Evolutionary conservation across 1,140 invertebrate species (phyloP), one percentile per base, ranked within the genome.

Genomic region (Drosophila sp.): DNA sequence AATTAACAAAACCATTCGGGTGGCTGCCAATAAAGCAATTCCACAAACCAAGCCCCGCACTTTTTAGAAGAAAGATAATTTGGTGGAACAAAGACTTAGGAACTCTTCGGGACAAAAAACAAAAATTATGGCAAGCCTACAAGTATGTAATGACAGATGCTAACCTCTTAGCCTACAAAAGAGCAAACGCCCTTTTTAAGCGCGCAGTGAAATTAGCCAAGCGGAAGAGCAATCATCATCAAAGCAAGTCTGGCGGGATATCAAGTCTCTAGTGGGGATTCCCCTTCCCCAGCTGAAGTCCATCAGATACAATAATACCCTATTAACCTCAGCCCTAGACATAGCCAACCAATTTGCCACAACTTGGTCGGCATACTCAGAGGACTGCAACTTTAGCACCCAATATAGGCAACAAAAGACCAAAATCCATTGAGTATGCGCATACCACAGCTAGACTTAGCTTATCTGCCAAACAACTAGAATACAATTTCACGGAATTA

Each of bases 201-300:
- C 16, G 13, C 14, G 16, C 16, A 21, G 43, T 46, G 29, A 45
- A 62, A 62, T 7, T 36, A 70, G 4, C 66, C 32, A 45, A 71
- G 18, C 29, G 51, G 16, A 18, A 40, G 27, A 45, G 46, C 9
- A 36, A 46, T 46, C 41, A 13, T 46, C 57, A 25, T 25, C 50
- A 5, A 63, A 63, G 56, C 32, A 71, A 63, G 29, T 71, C 11
- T 71, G 67, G 41, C 6, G 41, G 13, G 58, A 71, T 9, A 71
- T 71, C 13, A 71, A 34, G 56, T 38, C 41, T 3, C 40, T 63
- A n/a, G 41, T 43, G 40, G 67, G 58, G 21, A 11, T 50, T 9
- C 48, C 58, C 34, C 29, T 13, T 29, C 21, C 40, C 21, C 53
- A 32, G 16, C 14, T 48, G 4, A 59, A 41, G 32, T 58, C 40